Conservation (phyloP, 2,113 vertebrate genomes). For the Actenoides hombroni region DNA sequence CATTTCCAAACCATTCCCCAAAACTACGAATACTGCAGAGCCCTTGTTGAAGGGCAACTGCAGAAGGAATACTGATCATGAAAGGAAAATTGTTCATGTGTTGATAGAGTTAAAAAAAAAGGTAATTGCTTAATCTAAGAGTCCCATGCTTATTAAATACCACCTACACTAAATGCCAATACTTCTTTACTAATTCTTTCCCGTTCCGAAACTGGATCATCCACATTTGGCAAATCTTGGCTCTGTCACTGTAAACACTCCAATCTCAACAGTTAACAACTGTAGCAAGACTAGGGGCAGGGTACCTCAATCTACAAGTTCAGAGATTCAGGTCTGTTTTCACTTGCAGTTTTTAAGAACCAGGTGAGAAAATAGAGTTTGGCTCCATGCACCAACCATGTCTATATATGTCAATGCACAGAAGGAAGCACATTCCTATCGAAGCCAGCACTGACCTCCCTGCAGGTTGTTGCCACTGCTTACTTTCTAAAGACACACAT, state of each 20-base stretch:
- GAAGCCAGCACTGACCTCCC: not conserved
- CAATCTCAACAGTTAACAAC: not conserved
- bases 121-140: not conserved
- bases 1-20: not conserved
- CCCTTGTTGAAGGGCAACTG: not conserved
- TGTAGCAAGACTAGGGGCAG: not conserved
- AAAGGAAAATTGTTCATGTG: not conserved
- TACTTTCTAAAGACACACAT: not conserved
- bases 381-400: accelerated
- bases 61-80: accelerated
- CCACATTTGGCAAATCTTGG: not conserved
- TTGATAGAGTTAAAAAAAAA: not conserved
- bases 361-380: not conserved
- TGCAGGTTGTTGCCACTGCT: not conserved
- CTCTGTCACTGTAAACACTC: not conserved
- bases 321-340: not conserved
- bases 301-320: not conserved
- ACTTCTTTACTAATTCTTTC: not conserved
- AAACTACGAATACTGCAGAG: not conserved
- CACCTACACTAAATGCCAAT: slow-evolving; percentile 3
- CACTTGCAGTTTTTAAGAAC: not conserved
- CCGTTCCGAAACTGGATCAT: not conserved
- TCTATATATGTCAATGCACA: not conserved
- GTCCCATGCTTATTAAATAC: not conserved
- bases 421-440: not conserved